Evolutionary conservation across 2,888 invertebrate species (phyloP).

Genomic region (Erebia aethiops): DNA sequence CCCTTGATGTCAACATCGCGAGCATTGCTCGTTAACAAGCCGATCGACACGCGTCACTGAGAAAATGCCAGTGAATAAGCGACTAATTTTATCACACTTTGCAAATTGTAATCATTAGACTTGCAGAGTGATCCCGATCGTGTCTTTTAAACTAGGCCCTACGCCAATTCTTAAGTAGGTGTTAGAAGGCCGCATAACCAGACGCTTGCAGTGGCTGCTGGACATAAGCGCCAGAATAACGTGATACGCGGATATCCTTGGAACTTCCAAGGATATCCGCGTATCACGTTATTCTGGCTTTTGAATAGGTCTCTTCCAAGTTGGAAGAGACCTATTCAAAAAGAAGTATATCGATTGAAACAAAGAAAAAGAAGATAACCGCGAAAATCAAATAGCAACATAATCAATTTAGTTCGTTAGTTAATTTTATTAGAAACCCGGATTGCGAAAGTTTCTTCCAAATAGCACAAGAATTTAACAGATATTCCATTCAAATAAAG

Average conservation of each 20-base stretch:
- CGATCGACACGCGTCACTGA: constrained; percentile 60
- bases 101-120: constrained; percentile 18
- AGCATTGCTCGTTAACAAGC: constrained; percentile 74
- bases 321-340: not conserved
- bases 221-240: not conserved
- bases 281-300: no score
- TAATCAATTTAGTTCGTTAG: not conserved
- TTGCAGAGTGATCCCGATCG: not conserved
- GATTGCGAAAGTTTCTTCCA: not conserved
- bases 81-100: constrained; percentile 31
- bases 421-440: not conserved
- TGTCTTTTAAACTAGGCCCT: not conserved
- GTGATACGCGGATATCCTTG: not conserved
- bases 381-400: not conserved
- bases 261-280: no score
- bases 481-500: not conserved
- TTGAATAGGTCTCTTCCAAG: no score
- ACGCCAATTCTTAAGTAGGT: not conserved
- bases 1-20: constrained; percentile 66
- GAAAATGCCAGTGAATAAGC: constrained; percentile 34
- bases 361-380: not conserved
- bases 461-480: not conserved
- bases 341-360: not conserved
- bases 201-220: not conserved
- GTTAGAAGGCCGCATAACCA: not conserved